A percentile compares a stretch with the other conserved stretches of the same genome.
These are phyloP conservation scores for Apostichopus leukothele DNA, from an alignment of 53 echinoderm and acorn worm genomes.

Conservation along the genomic window DNA sequence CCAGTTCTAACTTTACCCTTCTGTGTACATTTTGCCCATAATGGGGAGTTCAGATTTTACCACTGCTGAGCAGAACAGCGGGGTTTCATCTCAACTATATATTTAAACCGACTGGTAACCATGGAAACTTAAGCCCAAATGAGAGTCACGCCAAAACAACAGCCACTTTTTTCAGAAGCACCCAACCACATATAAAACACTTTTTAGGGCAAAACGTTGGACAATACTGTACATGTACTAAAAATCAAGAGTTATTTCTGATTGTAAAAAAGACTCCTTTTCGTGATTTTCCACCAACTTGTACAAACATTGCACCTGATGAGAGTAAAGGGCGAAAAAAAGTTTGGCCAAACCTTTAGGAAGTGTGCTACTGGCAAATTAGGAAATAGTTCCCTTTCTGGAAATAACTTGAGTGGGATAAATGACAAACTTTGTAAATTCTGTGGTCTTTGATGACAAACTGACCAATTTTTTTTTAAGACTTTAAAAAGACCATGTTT, in stretches of 20 bases:
- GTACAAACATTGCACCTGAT: too few species aligned
- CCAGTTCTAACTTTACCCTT: neutral
- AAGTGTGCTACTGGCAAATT: conserved; percentile 1
- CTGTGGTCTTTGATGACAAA: conserved; percentile 37
- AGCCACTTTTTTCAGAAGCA: neutral
- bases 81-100: conserved; percentile 1
- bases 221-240: too few species aligned
- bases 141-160: neutral
- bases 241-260: too few species aligned
- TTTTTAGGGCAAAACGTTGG: too few species aligned
- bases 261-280: too few species aligned
- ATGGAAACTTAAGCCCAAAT: neutral
- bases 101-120: conserved; percentile 19
- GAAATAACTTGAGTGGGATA: neutral
- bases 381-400: conserved; percentile 21
- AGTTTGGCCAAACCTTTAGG: neutral
- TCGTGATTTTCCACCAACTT: too few species aligned
- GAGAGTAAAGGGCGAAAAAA: neutral
- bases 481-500: neutral
- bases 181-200: neutral
- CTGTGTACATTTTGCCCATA: neutral
- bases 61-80: conserved; percentile 17
- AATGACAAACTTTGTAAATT: conserved; percentile 14
- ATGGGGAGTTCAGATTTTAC: conserved; percentile 8
- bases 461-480: neutral